A percentile compares a stretch with the other conserved stretches of the same genome.
These are phyloP conservation scores for Leptinotarsa haldemani DNA, from an alignment of 2,888 invertebrate genomes.

Conservation along the genomic window DNA sequence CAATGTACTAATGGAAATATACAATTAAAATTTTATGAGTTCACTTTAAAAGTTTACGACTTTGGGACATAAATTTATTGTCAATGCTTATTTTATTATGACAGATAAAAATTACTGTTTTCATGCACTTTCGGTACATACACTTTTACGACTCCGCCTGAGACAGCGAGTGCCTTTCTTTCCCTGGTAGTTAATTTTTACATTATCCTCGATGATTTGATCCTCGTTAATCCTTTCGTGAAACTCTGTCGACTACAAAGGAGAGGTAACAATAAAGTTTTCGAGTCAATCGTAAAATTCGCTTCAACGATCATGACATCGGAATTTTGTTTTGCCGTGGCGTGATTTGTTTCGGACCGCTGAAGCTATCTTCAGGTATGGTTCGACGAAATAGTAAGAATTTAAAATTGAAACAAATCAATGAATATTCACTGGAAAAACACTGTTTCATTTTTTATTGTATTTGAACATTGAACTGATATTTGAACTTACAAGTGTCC, in stretches of 20 bases:
- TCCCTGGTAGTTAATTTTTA: conserved; percentile 35
- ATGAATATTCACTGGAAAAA: too few species aligned
- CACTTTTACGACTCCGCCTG: conserved; percentile 38
- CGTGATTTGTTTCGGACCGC: too few species aligned
- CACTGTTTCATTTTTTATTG: too few species aligned
- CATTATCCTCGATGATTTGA: conserved; percentile 33
- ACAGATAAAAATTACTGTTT: conserved; percentile 46
- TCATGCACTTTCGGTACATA: conserved; percentile 42
- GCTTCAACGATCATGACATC: neutral
- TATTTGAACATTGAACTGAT: too few species aligned
- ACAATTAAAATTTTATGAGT: conserved; percentile 49
- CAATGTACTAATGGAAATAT: conserved; percentile 49
- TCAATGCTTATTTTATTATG: conserved; percentile 45
- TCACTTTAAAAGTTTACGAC: conserved; percentile 46
- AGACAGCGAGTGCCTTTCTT: conserved; percentile 39
- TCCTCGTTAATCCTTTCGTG: conserved; percentile 14
- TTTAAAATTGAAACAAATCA: too few species aligned
- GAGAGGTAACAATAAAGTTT: conserved; percentile 1
- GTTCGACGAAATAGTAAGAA: too few species aligned
- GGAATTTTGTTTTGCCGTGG: too few species aligned
- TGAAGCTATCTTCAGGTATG: too few species aligned
- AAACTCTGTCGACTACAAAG: conserved; percentile 9
- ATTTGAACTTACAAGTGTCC: too few species aligned
- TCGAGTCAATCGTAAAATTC: neutral
- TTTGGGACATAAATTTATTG: conserved; percentile 45